Conservation (phyloP, 2,797 vertebrate species). For the Choloepus didactylus region DNA sequence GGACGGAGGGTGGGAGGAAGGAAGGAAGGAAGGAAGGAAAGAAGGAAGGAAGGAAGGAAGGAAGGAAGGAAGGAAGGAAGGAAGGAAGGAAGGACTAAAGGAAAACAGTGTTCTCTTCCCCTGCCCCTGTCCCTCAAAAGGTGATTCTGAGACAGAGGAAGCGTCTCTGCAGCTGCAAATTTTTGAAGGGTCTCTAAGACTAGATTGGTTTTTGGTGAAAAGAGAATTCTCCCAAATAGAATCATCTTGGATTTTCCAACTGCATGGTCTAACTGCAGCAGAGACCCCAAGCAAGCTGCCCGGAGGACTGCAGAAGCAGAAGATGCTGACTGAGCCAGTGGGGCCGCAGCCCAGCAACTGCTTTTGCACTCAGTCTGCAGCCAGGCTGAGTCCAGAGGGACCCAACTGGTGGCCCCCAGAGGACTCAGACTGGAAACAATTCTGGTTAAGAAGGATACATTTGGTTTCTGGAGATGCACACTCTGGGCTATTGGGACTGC, state of each 20-base stretch:
- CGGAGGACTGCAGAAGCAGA: not conserved
- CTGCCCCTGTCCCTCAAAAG: not conserved
- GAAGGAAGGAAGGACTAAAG: conserved; percentile 38
- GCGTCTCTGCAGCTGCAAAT: not conserved
- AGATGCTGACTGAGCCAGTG: not conserved
- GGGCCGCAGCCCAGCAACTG: not conserved
- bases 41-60: not conserved
- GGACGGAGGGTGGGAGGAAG: too few relatives aligned
- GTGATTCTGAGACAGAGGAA: not conserved
- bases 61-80: not conserved
- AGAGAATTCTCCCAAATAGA: conserved; percentile 8
- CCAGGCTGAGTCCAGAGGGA: not conserved
- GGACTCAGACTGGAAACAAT: not conserved
- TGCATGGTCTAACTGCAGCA: conserved; percentile 60
- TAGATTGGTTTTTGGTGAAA: conserved; percentile 67
- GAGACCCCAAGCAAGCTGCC: not conserved
- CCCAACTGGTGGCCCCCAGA: not conserved
- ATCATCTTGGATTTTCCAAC: conserved; percentile 68
- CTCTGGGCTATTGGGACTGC: not conserved
- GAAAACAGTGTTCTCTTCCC: not conserved
- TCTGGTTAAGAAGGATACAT: conserved; percentile 3
- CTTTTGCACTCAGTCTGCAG: not conserved
- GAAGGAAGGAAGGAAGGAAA: not conserved
- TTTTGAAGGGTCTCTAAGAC: conserved; percentile 67
- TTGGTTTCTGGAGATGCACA: not conserved